Percentiles rank a stretch among this genome's conserved stretches.
phyloP scores from a whole-genome alignment of 2,888 invertebrate species.

The Drosophila prostipennis region DNA sequence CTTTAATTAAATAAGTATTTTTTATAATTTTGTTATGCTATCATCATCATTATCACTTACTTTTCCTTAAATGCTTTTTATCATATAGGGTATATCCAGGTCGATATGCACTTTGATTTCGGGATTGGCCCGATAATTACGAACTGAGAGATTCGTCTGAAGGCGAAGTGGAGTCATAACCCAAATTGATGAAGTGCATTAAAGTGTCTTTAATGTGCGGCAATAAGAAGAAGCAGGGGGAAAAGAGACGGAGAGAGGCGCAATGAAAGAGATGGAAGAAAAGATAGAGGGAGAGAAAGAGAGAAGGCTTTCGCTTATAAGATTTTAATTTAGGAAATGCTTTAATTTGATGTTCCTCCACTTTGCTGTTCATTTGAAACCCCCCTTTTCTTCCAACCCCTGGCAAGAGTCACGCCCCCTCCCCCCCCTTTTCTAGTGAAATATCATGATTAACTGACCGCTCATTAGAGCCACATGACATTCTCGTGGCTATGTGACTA shows the following conservation, averaged over 20 bases:
- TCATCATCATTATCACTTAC: not conserved
- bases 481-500: slow-evolving; percentile 6
- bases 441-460: slow-evolving; percentile 78
- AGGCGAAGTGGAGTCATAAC: slow-evolving; percentile 61
- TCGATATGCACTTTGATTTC: not conserved
- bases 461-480: slow-evolving; percentile 71
- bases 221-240: slow-evolving; percentile 20
- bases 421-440: slow-evolving; percentile 32
- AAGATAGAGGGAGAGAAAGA: not conserved
- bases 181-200: slow-evolving; percentile 72
- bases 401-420: slow-evolving; percentile 12
- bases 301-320: slow-evolving; percentile 9
- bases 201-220: slow-evolving; percentile 80
- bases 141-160: slow-evolving; percentile 24
- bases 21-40: too few relatives aligned
- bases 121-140: slow-evolving; percentile 26
- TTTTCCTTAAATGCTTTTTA: not conserved
- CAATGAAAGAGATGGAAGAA: not conserved
- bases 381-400: not conserved
- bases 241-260: not conserved
- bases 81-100: slow-evolving; percentile 10
- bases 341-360: slow-evolving; percentile 28
- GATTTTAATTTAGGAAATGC: slow-evolving; percentile 50
- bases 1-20: too few relatives aligned
- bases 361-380: slow-evolving; percentile 39